Conservation (phyloP, 37 sponge, comb jelly and placozoan species). For the Haliclona indistincta region DNA sequence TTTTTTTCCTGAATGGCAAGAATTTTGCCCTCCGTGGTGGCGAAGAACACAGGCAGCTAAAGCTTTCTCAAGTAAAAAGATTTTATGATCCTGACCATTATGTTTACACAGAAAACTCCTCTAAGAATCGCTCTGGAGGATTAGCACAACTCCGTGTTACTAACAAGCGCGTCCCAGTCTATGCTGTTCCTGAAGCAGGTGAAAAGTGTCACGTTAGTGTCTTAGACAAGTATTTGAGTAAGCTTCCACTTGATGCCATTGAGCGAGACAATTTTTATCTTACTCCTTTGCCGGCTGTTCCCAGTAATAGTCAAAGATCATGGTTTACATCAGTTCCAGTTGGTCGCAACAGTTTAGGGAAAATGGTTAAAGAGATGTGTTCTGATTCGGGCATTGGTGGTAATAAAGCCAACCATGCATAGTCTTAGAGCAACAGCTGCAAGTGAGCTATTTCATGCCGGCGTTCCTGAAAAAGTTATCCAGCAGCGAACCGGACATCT, state of each 20-base stretch:
- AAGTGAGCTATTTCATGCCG: constrained; percentile 15
- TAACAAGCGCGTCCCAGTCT: background rate
- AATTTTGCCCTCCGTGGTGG: constrained; percentile 15
- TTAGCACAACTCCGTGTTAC: background rate
- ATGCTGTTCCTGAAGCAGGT: constrained; percentile 1
- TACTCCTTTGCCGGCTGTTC: background rate
- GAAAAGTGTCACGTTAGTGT: constrained; percentile 16
- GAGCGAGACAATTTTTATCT: constrained; percentile 27
- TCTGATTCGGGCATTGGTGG: constrained; percentile 2
- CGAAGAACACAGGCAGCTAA: constrained; percentile 17
- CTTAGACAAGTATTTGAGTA: constrained; percentile 21
- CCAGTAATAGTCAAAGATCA: background rate
- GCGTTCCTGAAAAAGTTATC: constrained; percentile 10
- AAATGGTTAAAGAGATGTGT: constrained; percentile 40
- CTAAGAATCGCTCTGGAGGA: constrained; percentile 23
- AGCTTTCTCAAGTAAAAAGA: constrained; percentile 10
- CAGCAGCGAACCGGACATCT: constrained; percentile 11
- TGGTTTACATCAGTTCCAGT: constrained; percentile 35
- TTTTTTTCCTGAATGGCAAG: constrained; percentile 26
- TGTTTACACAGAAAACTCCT: constrained; percentile 19
- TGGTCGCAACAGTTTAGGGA: constrained; percentile 17
- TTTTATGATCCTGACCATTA: constrained; percentile 11
- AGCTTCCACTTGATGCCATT: constrained; percentile 1
- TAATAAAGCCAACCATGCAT: constrained; percentile 2
- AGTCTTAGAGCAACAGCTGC: constrained; percentile 10